Conservation (phyloP, 1,140 invertebrate genomes). For the Zaprionus tsacasi region DNA sequence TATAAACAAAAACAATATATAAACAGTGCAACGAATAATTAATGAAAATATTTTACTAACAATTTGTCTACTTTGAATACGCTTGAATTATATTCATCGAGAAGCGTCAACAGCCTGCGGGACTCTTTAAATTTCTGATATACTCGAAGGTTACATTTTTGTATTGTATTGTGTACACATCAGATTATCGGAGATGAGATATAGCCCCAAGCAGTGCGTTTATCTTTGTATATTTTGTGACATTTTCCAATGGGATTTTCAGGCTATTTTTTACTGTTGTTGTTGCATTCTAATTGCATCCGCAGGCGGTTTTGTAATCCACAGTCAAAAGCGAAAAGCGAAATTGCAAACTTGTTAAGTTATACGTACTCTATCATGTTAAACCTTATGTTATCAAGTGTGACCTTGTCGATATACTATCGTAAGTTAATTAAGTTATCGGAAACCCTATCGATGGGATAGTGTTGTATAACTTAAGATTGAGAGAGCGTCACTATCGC, state of each 20-base stretch:
- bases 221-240: constrained; percentile 9
- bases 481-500: no score
- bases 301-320: constrained; percentile 60
- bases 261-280: constrained; percentile 20
- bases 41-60: neutral
- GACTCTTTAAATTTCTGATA: no score
- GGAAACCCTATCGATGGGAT: no score
- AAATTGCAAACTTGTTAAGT: no score
- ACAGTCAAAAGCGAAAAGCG: constrained; percentile 55
- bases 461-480: no score
- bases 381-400: no score
- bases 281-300: constrained; percentile 69
- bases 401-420: no score
- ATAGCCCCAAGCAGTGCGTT: neutral
- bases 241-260: constrained; percentile 6
- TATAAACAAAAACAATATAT: neutral
- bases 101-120: neutral
- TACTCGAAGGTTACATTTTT: no score
- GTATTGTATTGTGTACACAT: neutral
- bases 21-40: neutral
- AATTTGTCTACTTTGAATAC: neutral
- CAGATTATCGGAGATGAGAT: neutral
- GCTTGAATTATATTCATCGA: no score
- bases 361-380: no score
- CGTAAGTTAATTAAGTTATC: no score